These are phyloP conservation scores for Drosophila varians DNA, from an alignment of 1,140 invertebrate species.

Conservation along the genomic window DNA sequence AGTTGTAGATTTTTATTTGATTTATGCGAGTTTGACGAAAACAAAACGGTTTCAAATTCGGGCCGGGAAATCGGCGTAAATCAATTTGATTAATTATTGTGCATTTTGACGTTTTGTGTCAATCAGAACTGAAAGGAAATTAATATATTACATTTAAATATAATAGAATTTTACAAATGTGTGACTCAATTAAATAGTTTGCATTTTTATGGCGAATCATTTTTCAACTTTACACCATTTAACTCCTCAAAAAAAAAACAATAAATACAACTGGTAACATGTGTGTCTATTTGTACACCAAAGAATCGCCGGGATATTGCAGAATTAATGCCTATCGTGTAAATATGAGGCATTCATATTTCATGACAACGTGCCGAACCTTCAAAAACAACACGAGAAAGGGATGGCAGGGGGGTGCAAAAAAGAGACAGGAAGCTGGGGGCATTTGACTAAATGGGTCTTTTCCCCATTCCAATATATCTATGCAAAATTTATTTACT, in stretches of 20 bases:
- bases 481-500: slow-evolving; percentile 14
- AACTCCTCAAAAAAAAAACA: slow-evolving; percentile 12
- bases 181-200: slow-evolving; percentile 9
- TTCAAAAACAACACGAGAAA: slow-evolving; percentile 43
- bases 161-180: too few species aligned
- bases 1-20: slow-evolving; percentile 22
- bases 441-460: slow-evolving; percentile 73
- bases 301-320: slow-evolving; percentile 59
- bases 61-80: slow-evolving; percentile 15
- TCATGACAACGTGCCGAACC: slow-evolving; percentile 63
- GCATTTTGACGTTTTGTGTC: not conserved
- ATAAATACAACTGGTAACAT: slow-evolving; percentile 43
- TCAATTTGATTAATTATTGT: slow-evolving; percentile 29
- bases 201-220: slow-evolving; percentile 19
- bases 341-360: slow-evolving; percentile 68
- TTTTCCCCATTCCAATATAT: slow-evolving; percentile 73
- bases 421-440: not conserved
- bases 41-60: slow-evolving; percentile 16
- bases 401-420: not conserved
- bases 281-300: not conserved
- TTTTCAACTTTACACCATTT: slow-evolving; percentile 30
- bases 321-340: slow-evolving; percentile 69
- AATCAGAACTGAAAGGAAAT: not conserved
- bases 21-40: slow-evolving; percentile 23
- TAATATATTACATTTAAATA: too few species aligned